phyloP scores from a whole-genome alignment of 2,888 invertebrate genomes.

The Scaptomyza reducta region DNA sequence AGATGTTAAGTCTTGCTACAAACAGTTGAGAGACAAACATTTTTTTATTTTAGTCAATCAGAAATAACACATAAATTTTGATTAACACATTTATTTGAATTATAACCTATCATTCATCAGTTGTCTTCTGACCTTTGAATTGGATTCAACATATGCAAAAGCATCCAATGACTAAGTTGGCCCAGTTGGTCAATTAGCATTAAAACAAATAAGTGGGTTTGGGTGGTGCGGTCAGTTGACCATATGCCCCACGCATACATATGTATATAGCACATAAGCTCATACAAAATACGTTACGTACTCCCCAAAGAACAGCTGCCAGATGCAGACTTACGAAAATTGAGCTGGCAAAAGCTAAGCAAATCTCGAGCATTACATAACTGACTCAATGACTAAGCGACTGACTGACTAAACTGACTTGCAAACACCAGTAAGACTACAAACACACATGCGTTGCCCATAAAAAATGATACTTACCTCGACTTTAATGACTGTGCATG shows the following conservation, averaged over 20 bases:
- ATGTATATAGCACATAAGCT: conserved; percentile 37
- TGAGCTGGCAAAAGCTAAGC: conserved; percentile 73
- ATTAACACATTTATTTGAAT: background rate
- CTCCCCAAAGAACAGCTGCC: conserved; percentile 34
- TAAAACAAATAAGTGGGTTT: background rate
- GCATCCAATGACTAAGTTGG: background rate
- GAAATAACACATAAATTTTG: background rate
- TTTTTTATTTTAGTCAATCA: background rate
- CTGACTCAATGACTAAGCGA: conserved; percentile 58
- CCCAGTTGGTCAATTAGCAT: conserved; percentile 10
- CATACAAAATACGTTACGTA: conserved; percentile 46
- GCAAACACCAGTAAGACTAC: conserved; percentile 46
- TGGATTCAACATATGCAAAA: conserved; percentile 11
- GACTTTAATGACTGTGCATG: conserved; percentile 72
- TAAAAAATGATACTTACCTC: conserved; percentile 77
- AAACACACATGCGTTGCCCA: conserved; percentile 47
- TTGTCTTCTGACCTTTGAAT: conserved; percentile 1
- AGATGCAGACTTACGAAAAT: conserved; percentile 60
- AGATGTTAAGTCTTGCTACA: background rate
- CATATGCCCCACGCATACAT: conserved; percentile 21
- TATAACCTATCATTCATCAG: background rate
- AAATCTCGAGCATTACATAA: conserved; percentile 74
- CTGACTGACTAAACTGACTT: conserved; percentile 61
- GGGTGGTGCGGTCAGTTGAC: conserved; percentile 12
- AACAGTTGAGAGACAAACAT: background rate